A percentile compares a stretch with the other conserved stretches of the same genome.
These are phyloP conservation scores for Clytia hemisphaerica DNA, from an alignment of 30 jellyfish, hydroid and myxozoan species.

Conservation along the genomic window DNA sequence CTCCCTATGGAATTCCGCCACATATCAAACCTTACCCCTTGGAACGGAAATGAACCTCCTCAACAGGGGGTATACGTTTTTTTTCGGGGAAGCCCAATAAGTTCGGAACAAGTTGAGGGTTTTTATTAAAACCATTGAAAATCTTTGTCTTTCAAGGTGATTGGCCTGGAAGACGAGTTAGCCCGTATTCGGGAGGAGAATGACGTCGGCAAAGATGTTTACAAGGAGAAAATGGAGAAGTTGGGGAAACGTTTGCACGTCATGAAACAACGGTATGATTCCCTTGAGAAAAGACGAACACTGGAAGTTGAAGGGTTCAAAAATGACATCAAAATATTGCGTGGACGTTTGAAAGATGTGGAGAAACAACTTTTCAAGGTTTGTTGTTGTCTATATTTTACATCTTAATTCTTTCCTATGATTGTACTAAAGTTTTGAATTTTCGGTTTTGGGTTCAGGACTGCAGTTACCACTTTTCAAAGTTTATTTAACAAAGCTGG, in stretches of 20 bases:
- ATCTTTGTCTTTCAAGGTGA: constrained; percentile 29
- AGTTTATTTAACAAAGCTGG: too few species aligned
- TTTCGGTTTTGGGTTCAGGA: too few species aligned
- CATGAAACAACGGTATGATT: constrained; percentile 84
- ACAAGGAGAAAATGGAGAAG: constrained; percentile 74
- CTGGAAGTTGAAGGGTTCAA: constrained; percentile 91
- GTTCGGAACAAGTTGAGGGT: too few species aligned
- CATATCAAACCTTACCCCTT: too few species aligned
- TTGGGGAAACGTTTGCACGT: constrained; percentile 68
- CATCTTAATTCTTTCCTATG: too few species aligned
- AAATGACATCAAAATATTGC: constrained; percentile 78
- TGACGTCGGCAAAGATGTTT: constrained; percentile 74
- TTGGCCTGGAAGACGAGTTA: constrained; percentile 92
- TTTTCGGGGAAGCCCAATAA: too few species aligned
- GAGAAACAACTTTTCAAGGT: constrained; percentile 93
- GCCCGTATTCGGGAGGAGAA: constrained; percentile 91
- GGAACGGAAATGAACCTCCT: too few species aligned
- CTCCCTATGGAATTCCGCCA: too few species aligned
- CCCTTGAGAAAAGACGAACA: constrained; percentile 81
- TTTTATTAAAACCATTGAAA: too few species aligned
- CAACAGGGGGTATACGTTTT: too few species aligned
- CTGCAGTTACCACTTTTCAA: too few species aligned
- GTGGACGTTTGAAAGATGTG: constrained; percentile 82
- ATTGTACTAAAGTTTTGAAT: too few species aligned
- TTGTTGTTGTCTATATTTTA: not conserved